Base-by-base conservation (phyloP, 2,888 invertebrate species). In the Andrena chrysosceles region DNA sequence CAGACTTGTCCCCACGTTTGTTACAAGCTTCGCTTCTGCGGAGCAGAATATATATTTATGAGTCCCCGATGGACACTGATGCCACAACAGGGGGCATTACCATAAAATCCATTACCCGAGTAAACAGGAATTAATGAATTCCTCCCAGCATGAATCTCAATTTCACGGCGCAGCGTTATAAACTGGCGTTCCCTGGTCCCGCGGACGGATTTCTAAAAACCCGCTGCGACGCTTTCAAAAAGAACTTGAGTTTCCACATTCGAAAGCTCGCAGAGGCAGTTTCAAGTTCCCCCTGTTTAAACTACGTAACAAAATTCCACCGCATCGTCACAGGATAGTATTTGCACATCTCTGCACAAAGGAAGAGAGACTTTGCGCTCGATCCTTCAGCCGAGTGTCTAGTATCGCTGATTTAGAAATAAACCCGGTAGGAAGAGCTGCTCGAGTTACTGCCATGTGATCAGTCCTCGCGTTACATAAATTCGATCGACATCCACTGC, bases 91-190 rank as follows among this genome's bases (percentile, higher is more conserved):
- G 6, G 16, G 20, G 10, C 10, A 70, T 70, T 70, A 70, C 70
- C 70, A 70, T 70, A 60, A 70, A 70, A 60, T 60, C 48, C 42
- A 60, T 70, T 60, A 70, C 59, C 69, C 42, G 42, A 59, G 69
- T 31, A 70, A 70, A 70, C 69, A 59, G 59, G 42, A 59, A 70
- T 70, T 42, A 59, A 70, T 70, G 59, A 42, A 70, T 70, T 59
- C 69, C 26, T 23, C 48, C 42, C 59, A 6, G 42, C 42, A 42
- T 42, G 42, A 56, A 70, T 70, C 29, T 70, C 29, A 42, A 56
- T 70, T 59, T 10, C n/a, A 29, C 23, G 26, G n/a, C 23, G 48
- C 56, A n/a, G 29, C 42, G 6, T 42, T 16, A n/a, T 42, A 29
- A 59, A 59, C 42, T 13, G 13, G 10, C 29, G 26, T 26, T 29